These are phyloP conservation scores for Mirounga angustirostris DNA, from an alignment of 2,113 vertebrate species.

Conservation along the genomic window DNA sequence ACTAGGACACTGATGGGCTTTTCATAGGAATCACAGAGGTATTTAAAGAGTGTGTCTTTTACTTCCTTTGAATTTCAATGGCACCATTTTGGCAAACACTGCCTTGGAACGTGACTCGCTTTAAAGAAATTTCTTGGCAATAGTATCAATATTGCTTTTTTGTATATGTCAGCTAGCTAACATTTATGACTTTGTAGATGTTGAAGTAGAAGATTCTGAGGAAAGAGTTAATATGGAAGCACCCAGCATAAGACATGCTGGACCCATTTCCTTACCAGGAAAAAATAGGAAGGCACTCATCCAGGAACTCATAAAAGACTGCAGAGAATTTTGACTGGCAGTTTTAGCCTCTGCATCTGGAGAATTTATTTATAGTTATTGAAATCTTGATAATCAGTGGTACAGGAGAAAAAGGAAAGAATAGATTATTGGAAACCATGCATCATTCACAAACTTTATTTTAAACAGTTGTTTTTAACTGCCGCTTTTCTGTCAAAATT, in stretches of 20 bases:
- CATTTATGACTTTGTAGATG: background rate
- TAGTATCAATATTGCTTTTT: background rate
- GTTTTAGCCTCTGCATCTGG: conserved; percentile 70
- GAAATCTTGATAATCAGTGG: conserved; percentile 59
- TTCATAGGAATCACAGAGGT: background rate
- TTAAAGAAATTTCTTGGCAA: conserved; percentile 43
- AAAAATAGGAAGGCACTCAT: background rate
- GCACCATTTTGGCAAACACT: background rate
- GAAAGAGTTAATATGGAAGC: background rate
- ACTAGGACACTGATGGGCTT: background rate
- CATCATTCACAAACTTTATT: conserved; percentile 49
- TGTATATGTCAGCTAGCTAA: background rate
- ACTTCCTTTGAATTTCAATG: background rate
- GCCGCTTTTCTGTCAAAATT: conserved; percentile 56
- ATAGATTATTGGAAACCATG: conserved; percentile 52
- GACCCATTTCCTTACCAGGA: conserved; percentile 45
- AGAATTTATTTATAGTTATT: conserved; percentile 69
- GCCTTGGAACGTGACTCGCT: background rate
- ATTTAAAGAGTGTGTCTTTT: background rate
- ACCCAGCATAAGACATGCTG: background rate
- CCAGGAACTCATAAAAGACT: conserved; percentile 68
- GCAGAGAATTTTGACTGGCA: conserved; percentile 37
- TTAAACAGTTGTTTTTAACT: conserved; percentile 46
- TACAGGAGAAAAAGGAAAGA: conserved; percentile 67
- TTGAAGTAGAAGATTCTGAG: background rate